A percentile compares a stretch with the other conserved stretches of the same genome.
Evolutionary conservation across 64 coral and sea anemone genomes (phyloP).

Genomic region (Dendronephthya gigantea): DNA sequence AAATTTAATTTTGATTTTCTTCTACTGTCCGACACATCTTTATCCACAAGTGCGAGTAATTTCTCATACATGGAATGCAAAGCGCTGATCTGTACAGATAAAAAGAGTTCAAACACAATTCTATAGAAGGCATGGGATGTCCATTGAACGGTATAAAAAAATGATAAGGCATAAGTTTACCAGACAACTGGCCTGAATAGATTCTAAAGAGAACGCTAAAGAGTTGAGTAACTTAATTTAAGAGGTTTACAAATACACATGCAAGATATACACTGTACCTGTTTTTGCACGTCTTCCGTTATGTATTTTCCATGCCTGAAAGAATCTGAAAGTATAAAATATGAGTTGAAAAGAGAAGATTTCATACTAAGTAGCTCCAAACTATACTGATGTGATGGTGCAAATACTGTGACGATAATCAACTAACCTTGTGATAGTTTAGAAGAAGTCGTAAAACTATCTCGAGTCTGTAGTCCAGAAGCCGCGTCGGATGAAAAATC

Average conservation of each 20-base stretch:
- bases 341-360: too few species aligned
- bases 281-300: neutral
- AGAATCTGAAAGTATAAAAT: neutral
- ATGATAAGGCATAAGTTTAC: too few species aligned
- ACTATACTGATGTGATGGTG: too few species aligned
- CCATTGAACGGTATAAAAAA: too few species aligned
- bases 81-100: neutral
- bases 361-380: too few species aligned
- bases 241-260: too few species aligned
- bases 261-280: too few species aligned
- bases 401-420: neutral
- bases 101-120: too few species aligned
- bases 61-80: slow-evolving; percentile 9
- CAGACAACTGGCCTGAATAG: too few species aligned
- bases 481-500: slow-evolving; percentile 11
- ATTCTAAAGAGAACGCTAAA: too few species aligned
- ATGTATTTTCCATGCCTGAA: neutral
- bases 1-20: neutral
- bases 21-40: neutral
- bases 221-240: too few species aligned
- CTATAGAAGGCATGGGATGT: too few species aligned
- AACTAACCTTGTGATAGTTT: neutral
- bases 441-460: neutral
- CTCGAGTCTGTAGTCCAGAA: neutral
- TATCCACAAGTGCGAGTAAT: neutral